Evolutionary conservation across 1,140 invertebrate genomes (phyloP).

Genomic region (Acromyrmex heyeri): DNA sequence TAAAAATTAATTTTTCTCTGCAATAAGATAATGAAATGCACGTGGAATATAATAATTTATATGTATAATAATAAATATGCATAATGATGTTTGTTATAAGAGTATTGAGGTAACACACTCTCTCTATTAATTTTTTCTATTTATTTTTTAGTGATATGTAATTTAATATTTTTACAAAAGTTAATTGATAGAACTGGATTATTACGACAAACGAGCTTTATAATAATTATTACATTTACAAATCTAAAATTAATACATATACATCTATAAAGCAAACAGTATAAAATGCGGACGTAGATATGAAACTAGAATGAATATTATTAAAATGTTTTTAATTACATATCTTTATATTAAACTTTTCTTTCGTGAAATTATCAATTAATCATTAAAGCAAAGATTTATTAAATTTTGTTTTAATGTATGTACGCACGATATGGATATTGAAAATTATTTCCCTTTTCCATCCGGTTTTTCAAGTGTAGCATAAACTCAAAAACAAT

Average conservation of each 20-base stretch:
- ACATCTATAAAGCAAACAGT: neutral
- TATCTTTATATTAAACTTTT: neutral
- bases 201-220: neutral
- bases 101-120: neutral
- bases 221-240: neutral
- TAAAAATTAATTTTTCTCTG: slow-evolving; percentile 8
- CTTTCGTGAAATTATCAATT: slow-evolving; percentile 11
- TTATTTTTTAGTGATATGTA: neutral
- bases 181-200: neutral
- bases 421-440: too few species aligned
- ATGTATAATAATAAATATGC: too few species aligned
- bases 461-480: neutral
- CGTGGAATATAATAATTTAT: neutral
- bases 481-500: slow-evolving; percentile 14
- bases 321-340: too few species aligned
- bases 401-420: slow-evolving; percentile 9
- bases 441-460: neutral
- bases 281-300: neutral
- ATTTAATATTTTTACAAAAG: neutral
- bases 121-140: neutral
- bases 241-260: neutral
- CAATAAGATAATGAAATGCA: neutral
- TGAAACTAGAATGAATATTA: neutral
- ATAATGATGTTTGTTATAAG: neutral
- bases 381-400: neutral